Conservation (phyloP, 2,888 invertebrate species). For the Julus scanicus region DNA sequence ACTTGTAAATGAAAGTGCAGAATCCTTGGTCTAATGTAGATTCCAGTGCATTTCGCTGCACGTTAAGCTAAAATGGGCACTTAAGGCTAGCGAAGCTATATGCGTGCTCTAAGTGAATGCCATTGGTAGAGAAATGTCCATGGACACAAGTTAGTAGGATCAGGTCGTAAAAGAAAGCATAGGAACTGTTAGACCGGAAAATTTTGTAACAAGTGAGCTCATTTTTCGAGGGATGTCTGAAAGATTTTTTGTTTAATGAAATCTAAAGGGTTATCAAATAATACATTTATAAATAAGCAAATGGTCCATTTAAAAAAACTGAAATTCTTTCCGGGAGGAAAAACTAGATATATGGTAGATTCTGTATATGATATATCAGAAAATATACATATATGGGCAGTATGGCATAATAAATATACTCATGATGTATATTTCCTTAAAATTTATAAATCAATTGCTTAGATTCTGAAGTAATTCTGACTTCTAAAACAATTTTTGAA, state of each 20-base stretch:
- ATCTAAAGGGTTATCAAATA: background rate
- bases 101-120: slow-evolving; percentile 36
- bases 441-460: too few species aligned
- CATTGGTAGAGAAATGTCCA: background rate
- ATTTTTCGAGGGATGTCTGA: background rate
- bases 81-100: background rate
- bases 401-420: too few species aligned
- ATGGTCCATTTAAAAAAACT: background rate
- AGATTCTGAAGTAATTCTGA: too few species aligned
- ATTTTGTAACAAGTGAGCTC: background rate
- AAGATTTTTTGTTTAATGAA: background rate
- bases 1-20: slow-evolving; percentile 30
- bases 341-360: too few species aligned
- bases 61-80: slow-evolving; percentile 35
- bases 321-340: too few species aligned
- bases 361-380: too few species aligned
- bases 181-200: background rate
- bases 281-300: background rate
- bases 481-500: too few species aligned
- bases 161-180: background rate
- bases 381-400: too few species aligned
- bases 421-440: too few species aligned
- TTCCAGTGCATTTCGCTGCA: background rate
- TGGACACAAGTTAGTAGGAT: background rate
- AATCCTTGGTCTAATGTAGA: slow-evolving; percentile 39